Conservation (phyloP, 2,113 vertebrate genomes). For the Oenanthe melanoleuca region DNA sequence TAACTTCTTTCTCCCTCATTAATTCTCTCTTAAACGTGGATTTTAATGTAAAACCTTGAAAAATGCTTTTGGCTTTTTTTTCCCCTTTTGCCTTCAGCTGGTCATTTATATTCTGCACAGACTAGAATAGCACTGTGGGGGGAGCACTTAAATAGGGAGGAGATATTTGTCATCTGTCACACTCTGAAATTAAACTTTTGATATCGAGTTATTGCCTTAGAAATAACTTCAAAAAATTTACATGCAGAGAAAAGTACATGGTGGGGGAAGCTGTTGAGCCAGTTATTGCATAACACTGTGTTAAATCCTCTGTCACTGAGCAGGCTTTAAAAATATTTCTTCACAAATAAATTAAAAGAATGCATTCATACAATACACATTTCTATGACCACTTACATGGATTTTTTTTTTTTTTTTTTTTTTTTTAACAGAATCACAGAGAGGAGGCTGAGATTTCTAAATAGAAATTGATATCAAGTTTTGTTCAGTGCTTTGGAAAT, state of each 20-base stretch:
- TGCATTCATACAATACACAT: background rate
- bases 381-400: background rate
- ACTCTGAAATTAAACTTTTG: conserved; percentile 58
- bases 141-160: conserved; percentile 59
- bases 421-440: background rate
- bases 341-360: conserved; percentile 1
- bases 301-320: background rate
- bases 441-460: background rate
- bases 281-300: conserved; percentile 29
- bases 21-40: background rate
- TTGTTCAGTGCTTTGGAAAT: background rate
- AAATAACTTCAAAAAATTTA: conserved; percentile 47
- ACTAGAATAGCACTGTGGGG: conserved; percentile 51
- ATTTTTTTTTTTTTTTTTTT: background rate
- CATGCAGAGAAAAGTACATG: conserved; percentile 21
- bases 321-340: conserved; percentile 29
- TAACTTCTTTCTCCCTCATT: background rate
- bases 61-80: background rate
- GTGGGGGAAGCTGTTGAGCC: conserved; percentile 53
- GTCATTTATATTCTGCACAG: conserved; percentile 41
- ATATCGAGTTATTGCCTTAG: conserved; percentile 47
- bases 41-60: conserved; percentile 37
- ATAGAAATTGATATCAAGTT: background rate
- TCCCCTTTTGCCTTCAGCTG: background rate
- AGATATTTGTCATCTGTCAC: conserved; percentile 60